Conservation (phyloP, 2,113 vertebrate genomes). For the Irena cyanogastra region DNA sequence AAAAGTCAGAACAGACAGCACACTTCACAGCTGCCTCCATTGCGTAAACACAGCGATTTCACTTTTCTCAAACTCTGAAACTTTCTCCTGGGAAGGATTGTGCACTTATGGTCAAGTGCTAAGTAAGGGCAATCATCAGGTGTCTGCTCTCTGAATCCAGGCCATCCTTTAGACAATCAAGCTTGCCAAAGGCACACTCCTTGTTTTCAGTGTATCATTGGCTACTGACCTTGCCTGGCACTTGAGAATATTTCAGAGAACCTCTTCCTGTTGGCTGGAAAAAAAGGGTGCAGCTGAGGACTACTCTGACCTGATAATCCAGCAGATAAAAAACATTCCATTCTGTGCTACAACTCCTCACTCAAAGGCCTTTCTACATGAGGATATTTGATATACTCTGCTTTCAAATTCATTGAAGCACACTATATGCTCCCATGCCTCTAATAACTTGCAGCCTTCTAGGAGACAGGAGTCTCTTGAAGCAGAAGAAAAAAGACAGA, state of each 20-base stretch:
- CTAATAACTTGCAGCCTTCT: conserved; percentile 38
- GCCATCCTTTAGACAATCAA: background rate
- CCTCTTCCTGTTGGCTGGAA: conserved; percentile 1
- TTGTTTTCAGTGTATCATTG: background rate
- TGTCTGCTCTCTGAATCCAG: conserved; percentile 4
- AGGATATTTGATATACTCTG: conserved; percentile 30
- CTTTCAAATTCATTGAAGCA: conserved; percentile 54
- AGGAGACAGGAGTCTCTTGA: conserved; percentile 25
- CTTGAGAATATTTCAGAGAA: conserved; percentile 25
- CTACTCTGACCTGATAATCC: conserved; percentile 20
- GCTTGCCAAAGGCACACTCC: background rate
- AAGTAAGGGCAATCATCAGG: background rate
- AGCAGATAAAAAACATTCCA: conserved; percentile 30
- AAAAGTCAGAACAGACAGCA: background rate
- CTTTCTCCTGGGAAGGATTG: background rate
- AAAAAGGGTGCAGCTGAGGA: conserved; percentile 12
- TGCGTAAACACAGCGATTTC: background rate
- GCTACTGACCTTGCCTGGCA: background rate
- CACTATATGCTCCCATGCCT: background rate
- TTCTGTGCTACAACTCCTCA: background rate
- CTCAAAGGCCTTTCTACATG: conserved; percentile 18
- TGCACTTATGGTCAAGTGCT: background rate
- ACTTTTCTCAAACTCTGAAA: background rate
- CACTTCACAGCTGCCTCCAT: background rate
- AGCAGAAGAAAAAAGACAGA: conserved; percentile 45